Evolutionary conservation across 2,113 vertebrate genomes (phyloP).

Genomic region (Garra rufa): DNA sequence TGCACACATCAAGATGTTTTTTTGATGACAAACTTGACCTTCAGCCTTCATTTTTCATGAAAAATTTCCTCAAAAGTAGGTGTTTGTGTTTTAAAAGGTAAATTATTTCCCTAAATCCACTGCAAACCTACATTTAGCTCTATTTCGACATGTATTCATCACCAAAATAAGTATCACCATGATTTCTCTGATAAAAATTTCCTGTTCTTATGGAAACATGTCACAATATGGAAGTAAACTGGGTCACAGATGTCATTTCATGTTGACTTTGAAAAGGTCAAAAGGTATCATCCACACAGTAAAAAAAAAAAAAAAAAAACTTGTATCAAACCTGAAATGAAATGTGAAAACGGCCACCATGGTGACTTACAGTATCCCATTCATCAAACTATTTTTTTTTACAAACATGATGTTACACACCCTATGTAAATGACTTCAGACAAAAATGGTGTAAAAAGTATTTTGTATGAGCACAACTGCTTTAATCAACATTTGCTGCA

Average conservation of each 20-base stretch:
- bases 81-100: not conserved
- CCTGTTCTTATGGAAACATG: not conserved
- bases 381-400: not conserved
- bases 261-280: constrained; percentile 18
- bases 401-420: not conserved
- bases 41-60: not conserved
- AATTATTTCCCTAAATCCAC: not conserved
- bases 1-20: not conserved
- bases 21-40: not conserved
- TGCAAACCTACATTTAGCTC: not conserved
- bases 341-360: not conserved
- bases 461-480: constrained; percentile 27
- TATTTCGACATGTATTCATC: not conserved
- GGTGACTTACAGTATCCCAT: constrained; percentile 25
- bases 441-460: not conserved
- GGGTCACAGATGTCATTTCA: not conserved
- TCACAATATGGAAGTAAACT: not conserved
- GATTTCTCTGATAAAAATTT: not conserved
- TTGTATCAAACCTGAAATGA: not conserved
- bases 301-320: no score
- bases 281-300: not conserved
- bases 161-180: not conserved
- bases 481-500: constrained; percentile 29
- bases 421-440: constrained; percentile 1
- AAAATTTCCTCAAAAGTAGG: not conserved